Percentiles rank a stretch among this genome's conserved stretches.
phyloP scores from a whole-genome alignment of 1,140 invertebrate genomes.

The Drosophila varians region DNA sequence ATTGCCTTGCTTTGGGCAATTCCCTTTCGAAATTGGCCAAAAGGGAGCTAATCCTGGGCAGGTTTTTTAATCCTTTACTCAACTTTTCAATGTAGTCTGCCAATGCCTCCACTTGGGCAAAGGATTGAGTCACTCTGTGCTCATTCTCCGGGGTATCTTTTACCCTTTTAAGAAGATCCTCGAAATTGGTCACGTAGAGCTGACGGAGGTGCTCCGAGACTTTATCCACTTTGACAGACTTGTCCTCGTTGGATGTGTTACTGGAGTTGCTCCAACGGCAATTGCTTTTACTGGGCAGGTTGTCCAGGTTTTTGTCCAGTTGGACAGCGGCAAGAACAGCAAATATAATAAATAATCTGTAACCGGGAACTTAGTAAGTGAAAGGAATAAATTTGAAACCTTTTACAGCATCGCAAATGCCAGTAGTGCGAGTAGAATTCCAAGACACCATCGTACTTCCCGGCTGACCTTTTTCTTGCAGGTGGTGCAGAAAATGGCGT shows the following conservation, averaged over 20 bases:
- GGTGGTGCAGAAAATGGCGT: not conserved
- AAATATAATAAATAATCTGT: conserved; percentile 5
- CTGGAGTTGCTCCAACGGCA: not conserved
- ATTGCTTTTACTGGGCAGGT: not conserved
- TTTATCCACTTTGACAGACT: not conserved
- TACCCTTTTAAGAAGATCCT: not conserved
- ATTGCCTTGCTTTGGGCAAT: not conserved
- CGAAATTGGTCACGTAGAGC: conserved; percentile 1
- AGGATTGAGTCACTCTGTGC: not conserved
- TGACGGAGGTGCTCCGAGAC: not conserved
- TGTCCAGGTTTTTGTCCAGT: not conserved
- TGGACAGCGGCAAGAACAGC: conserved; percentile 5
- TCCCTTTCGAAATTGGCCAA: not conserved
- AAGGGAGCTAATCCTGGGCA: not conserved
- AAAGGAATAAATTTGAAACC: not conserved
- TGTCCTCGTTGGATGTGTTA: not conserved
- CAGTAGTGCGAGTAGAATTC: not conserved
- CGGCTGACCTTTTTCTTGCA: not conserved
- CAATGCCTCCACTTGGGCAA: not conserved
- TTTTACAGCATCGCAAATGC: conserved; percentile 31
- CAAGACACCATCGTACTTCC: not conserved
- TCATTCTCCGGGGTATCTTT: not conserved
- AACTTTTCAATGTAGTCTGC: not conserved
- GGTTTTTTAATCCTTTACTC: not conserved
- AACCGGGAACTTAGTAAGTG: not conserved